Evolutionary conservation across 1,140 invertebrate species (phyloP).

Genomic region (Eciton burchellii): DNA sequence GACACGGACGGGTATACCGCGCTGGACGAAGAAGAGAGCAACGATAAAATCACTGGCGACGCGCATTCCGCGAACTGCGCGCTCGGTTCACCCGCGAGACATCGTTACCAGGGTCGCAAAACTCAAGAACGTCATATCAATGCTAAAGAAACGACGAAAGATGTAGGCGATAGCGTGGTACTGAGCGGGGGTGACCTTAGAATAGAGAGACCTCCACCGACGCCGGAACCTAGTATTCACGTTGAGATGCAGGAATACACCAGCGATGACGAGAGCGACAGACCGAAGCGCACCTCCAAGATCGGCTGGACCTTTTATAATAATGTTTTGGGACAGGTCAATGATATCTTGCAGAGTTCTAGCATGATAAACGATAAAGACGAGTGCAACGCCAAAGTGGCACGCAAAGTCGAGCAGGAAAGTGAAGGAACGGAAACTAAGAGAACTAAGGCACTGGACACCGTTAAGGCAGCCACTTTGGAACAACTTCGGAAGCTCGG

Average conservation of each 20-base stretch:
- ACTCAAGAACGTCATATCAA: conserved; percentile 1
- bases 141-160: conserved; percentile 16
- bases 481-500: conserved; percentile 85
- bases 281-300: conserved; percentile 84
- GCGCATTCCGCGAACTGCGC: neutral
- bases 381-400: conserved; percentile 46
- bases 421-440: conserved; percentile 73
- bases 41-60: neutral
- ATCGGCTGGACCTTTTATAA: conserved; percentile 89
- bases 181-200: conserved; percentile 86
- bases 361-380: conserved; percentile 56
- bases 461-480: conserved; percentile 85
- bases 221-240: conserved; percentile 87
- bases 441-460: conserved; percentile 78
- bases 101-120: conserved; percentile 19
- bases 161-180: conserved; percentile 84
- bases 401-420: conserved; percentile 47
- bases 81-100: neutral
- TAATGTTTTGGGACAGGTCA: conserved; percentile 87
- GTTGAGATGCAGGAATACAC: conserved; percentile 88
- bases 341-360: conserved; percentile 85
- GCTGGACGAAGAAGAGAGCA: neutral
- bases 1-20: neutral
- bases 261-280: conserved; percentile 84
- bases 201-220: conserved; percentile 85